Percentiles rank a stretch among this genome's conserved stretches.
Evolutionary conservation across 2,888 invertebrate species (phyloP).

Genomic region (Hybos culiciformis): DNA sequence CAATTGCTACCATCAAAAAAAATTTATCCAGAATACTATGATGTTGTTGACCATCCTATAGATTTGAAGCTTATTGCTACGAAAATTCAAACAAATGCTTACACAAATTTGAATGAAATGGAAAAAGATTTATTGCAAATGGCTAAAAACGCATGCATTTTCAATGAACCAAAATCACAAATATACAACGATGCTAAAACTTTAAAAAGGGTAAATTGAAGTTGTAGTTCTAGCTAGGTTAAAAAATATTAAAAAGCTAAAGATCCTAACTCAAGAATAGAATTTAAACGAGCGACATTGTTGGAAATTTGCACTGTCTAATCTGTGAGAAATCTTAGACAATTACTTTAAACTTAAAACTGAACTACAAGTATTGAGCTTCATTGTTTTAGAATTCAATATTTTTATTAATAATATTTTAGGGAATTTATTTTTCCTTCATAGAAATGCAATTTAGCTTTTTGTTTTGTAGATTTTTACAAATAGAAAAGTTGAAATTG

Average conservation of each 20-base stretch:
- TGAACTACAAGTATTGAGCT: no score
- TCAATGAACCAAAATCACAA: conserved; percentile 92
- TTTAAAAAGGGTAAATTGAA: conserved; percentile 55
- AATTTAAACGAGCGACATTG: background rate
- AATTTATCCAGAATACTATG: conserved; percentile 91
- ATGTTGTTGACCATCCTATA: conserved; percentile 84
- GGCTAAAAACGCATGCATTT: conserved; percentile 89
- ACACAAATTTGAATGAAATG: conserved; percentile 62
- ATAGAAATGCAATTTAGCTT: no score
- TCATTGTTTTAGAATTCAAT: no score
- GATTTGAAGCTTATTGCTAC: conserved; percentile 87
- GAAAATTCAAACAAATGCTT: conserved; percentile 76
- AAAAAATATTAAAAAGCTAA: background rate
- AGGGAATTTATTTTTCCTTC: no score
- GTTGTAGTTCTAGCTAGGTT: background rate
- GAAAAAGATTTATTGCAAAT: conserved; percentile 81
- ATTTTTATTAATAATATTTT: no score
- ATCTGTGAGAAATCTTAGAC: no score
- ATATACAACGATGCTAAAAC: conserved; percentile 92
- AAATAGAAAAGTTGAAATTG: conserved; percentile 56
- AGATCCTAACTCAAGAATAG: background rate
- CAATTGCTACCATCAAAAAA: conserved; percentile 84
- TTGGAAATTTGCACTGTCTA: background rate
- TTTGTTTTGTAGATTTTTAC: conserved; percentile 41
- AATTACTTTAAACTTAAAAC: no score